These are phyloP conservation scores for Harpagifer antarcticus DNA, from an alignment of 2,797 vertebrate genomes.

Conservation along the genomic window DNA sequence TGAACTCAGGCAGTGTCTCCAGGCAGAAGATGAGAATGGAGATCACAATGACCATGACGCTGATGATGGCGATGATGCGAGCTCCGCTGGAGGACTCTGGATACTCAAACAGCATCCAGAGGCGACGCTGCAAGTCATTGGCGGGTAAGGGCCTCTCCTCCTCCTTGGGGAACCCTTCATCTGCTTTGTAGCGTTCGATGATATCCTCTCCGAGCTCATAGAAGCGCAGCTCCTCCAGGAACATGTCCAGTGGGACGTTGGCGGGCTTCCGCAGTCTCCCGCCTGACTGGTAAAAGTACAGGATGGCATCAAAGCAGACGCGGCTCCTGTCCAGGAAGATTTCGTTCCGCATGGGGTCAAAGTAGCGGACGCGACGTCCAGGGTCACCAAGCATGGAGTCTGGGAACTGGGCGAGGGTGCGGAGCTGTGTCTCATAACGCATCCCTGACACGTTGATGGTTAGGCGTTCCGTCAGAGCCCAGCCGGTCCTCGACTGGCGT, in stretches of 20 bases:
- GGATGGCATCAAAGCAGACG: conserved; percentile 93
- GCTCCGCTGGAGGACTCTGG: conserved; percentile 92
- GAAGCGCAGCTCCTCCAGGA: conserved; percentile 94
- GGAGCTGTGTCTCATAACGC: conserved; percentile 91
- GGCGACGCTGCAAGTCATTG: conserved; percentile 81
- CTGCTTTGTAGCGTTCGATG: conserved; percentile 89
- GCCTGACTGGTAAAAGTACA: conserved; percentile 96
- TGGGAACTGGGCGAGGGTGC: conserved; percentile 92
- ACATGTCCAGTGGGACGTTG: conserved; percentile 93
- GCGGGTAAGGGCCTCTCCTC: conserved; percentile 85
- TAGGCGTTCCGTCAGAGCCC: conserved; percentile 84
- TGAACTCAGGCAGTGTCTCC: conserved; percentile 95
- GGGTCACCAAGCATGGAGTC: conserved; percentile 93
- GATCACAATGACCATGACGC: conserved; percentile 94
- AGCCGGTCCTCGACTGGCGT: conserved; percentile 64
- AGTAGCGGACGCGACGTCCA: conserved; percentile 88
- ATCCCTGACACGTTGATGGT: conserved; percentile 95
- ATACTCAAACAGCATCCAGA: conserved; percentile 96
- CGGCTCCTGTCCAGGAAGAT: conserved; percentile 94
- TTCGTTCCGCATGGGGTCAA: conserved; percentile 90
- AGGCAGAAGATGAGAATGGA: conserved; percentile 98
- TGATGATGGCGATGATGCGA: conserved; percentile 92
- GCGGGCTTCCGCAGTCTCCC: conserved; percentile 90
- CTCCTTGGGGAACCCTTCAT: conserved; percentile 91
- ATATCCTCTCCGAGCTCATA: conserved; percentile 91